phyloP scores from a whole-genome alignment of 2,797 vertebrate genomes.

The Stomatorhinus walkeri region DNA sequence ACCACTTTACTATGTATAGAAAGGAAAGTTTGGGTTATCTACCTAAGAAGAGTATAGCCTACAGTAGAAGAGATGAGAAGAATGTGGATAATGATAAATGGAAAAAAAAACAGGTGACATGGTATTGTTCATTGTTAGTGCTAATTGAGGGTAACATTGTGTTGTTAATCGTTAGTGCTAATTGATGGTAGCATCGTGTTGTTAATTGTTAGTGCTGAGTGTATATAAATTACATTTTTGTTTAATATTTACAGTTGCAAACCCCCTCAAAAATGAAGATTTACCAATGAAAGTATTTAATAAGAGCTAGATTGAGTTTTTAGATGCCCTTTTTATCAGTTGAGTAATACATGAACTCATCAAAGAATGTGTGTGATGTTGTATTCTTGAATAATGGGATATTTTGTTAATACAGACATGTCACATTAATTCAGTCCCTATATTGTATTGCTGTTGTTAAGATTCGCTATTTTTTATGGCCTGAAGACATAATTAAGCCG shows the following conservation, averaged over 20 bases:
- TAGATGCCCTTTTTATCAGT: constrained; percentile 7
- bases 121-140: background rate
- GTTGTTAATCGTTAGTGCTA: too few species aligned
- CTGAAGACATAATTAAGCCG: background rate
- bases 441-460: constrained; percentile 16
- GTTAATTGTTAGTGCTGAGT: background rate
- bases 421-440: constrained; percentile 13
- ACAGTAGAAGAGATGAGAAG: background rate
- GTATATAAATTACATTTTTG: background rate
- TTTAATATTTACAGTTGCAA: background rate
- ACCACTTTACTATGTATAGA: background rate
- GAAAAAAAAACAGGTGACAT: background rate
- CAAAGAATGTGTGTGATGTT: background rate
- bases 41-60: background rate
- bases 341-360: background rate
- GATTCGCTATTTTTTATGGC: background rate
- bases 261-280: background rate
- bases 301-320: background rate
- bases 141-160: too few species aligned
- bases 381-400: background rate
- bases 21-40: background rate
- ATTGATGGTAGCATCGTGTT: too few species aligned
- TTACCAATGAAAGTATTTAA: constrained; percentile 7
- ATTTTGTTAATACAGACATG: constrained; percentile 7
- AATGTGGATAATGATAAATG: background rate